These are phyloP conservation scores for Mimumesa dahlbomi DNA, from an alignment of 2,888 invertebrate species.

Conservation along the genomic window DNA sequence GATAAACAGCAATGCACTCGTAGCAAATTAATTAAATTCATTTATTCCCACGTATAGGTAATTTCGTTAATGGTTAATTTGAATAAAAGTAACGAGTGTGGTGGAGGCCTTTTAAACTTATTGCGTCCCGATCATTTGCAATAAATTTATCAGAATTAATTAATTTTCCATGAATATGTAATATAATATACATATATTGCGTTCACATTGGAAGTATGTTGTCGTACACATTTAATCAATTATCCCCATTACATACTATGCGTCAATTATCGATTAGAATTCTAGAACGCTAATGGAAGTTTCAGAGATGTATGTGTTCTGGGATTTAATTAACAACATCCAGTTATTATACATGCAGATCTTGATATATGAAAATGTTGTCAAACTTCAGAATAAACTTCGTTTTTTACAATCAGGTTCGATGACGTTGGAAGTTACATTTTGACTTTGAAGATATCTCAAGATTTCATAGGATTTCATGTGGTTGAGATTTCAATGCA, in stretches of 20 bases:
- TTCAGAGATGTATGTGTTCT: not conserved
- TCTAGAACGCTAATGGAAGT: not conserved
- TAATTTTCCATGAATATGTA: constrained; percentile 55
- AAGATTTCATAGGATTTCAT: too few relatives aligned
- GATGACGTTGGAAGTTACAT: too few relatives aligned
- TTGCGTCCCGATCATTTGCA: constrained; percentile 46
- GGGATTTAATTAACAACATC: not conserved
- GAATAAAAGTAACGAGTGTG: constrained; percentile 15
- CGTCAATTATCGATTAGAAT: constrained; percentile 40
- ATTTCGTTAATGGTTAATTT: constrained; percentile 59
- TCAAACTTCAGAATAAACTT: too few relatives aligned
- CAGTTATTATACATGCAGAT: too few relatives aligned
- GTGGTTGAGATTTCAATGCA: too few relatives aligned
- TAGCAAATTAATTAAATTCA: constrained; percentile 56
- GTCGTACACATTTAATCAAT: constrained; percentile 44
- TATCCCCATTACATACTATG: constrained; percentile 36
- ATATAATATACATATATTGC: constrained; percentile 27
- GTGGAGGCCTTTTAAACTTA: constrained; percentile 51
- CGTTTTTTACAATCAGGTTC: too few relatives aligned
- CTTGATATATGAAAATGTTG: too few relatives aligned
- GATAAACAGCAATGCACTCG: constrained; percentile 10
- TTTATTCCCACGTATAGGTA: constrained; percentile 37
- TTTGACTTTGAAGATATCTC: too few relatives aligned
- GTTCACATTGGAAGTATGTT: constrained; percentile 26
- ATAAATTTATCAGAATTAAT: constrained; percentile 58